These are phyloP conservation scores for Gouania willdenowi DNA, from an alignment of 2,797 vertebrate species.

Conservation along the genomic window DNA sequence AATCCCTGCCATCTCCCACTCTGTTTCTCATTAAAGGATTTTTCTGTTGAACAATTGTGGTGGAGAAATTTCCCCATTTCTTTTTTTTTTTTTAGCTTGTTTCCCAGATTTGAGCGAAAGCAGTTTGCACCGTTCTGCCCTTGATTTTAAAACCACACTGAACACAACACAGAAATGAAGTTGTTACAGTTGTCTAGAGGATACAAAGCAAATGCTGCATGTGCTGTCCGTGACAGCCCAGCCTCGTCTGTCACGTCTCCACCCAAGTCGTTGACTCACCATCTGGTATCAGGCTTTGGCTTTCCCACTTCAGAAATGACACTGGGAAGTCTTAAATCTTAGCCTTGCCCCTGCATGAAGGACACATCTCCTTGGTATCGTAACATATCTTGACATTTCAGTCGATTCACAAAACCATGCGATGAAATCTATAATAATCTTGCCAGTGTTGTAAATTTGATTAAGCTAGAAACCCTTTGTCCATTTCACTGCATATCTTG, in stretches of 20 bases:
- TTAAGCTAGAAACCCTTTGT: background rate
- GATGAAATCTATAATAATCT: too few species aligned
- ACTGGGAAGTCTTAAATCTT: constrained; percentile 11
- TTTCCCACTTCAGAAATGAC: constrained; percentile 21
- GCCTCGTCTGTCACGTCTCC: constrained; percentile 2
- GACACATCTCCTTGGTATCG: too few species aligned
- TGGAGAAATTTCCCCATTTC: constrained; percentile 34
- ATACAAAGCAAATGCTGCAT: constrained; percentile 27
- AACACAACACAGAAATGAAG: constrained; percentile 41
- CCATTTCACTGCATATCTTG: background rate
- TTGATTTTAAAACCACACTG: constrained; percentile 27
- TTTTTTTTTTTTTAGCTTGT: too few species aligned
- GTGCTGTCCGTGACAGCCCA: constrained; percentile 17
- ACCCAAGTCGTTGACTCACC: constrained; percentile 2
- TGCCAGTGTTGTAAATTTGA: too few species aligned
- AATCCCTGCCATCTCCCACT: background rate
- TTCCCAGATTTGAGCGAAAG: constrained; percentile 40
- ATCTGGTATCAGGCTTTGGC: constrained; percentile 3
- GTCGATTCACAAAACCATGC: too few species aligned
- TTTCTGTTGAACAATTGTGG: constrained; percentile 9
- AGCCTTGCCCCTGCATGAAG: too few species aligned
- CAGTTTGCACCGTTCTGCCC: constrained; percentile 34
- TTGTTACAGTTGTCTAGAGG: constrained; percentile 12
- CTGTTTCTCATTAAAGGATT: constrained; percentile 47
- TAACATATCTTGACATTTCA: too few species aligned